These are phyloP conservation scores for Semaprochilodus insignis DNA, from an alignment of 2,797 vertebrate species.

Conservation along the genomic window DNA sequence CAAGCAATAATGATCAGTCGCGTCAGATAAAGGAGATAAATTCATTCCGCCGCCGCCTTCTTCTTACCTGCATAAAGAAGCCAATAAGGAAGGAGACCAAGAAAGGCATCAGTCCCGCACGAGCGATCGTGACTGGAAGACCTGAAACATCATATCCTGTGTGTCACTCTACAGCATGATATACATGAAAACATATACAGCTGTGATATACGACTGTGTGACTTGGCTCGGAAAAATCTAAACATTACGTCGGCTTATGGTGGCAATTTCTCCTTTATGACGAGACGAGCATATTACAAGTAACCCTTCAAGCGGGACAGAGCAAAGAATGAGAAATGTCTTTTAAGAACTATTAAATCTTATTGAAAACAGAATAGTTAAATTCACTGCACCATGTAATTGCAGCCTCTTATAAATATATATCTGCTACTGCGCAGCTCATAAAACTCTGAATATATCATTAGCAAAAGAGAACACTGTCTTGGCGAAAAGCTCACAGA, in stretches of 20 bases:
- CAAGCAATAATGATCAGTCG: background rate
- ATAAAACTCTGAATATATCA: slow-evolving; percentile 57
- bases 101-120: slow-evolving; percentile 76
- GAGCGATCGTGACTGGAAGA: slow-evolving; percentile 75
- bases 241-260: slow-evolving; percentile 59
- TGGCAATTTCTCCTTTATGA: slow-evolving; percentile 67
- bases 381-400: slow-evolving; percentile 80
- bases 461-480: slow-evolving; percentile 53
- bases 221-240: slow-evolving; percentile 18
- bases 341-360: slow-evolving; percentile 70
- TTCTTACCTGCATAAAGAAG: slow-evolving; percentile 75
- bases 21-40: background rate
- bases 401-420: slow-evolving; percentile 70
- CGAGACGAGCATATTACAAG: slow-evolving; percentile 60
- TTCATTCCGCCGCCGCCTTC: background rate
- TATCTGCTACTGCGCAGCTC: slow-evolving; percentile 58
- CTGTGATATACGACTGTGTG: slow-evolving; percentile 16
- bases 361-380: slow-evolving; percentile 75
- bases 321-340: slow-evolving; percentile 66
- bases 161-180: slow-evolving; percentile 2
- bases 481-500: slow-evolving; percentile 41
- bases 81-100: slow-evolving; percentile 76
- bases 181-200: background rate
- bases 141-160: slow-evolving; percentile 60
- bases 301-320: slow-evolving; percentile 67